phyloP scores from a whole-genome alignment of 2,797 vertebrate genomes.

The Todus mexicanus region DNA sequence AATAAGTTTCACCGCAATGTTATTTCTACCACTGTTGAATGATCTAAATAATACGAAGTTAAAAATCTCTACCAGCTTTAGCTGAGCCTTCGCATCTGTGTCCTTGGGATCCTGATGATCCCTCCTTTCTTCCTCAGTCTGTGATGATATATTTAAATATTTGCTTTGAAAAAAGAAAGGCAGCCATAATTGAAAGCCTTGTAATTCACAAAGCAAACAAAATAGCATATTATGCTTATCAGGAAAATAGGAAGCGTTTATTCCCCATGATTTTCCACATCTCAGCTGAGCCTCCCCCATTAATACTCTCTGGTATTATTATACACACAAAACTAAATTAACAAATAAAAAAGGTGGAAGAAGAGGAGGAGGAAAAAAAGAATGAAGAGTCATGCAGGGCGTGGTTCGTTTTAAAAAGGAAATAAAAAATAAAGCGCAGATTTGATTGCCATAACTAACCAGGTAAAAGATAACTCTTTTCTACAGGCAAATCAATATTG shows the following conservation, averaged over 20 bases:
- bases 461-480: neutral
- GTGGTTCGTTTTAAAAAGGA: neutral
- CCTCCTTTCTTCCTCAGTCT: neutral
- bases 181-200: constrained; percentile 43
- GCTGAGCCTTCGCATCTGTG: neutral
- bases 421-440: neutral
- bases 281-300: neutral
- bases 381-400: neutral
- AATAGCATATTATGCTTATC: constrained; percentile 23
- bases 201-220: constrained; percentile 21
- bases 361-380: neutral
- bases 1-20: neutral
- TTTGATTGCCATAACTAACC: neutral
- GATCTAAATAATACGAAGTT: neutral
- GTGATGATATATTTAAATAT: constrained; percentile 4
- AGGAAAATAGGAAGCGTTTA: constrained; percentile 55
- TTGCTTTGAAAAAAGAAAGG: neutral
- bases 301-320: neutral
- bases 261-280: constrained; percentile 3
- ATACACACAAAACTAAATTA: neutral
- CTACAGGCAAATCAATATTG: neutral
- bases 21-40: neutral
- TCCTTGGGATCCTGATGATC: neutral
- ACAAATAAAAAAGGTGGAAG: neutral
- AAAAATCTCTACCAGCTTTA: neutral